Base-by-base conservation (phyloP, 2,888 invertebrate species). In the Philopedon plagiatum region DNA sequence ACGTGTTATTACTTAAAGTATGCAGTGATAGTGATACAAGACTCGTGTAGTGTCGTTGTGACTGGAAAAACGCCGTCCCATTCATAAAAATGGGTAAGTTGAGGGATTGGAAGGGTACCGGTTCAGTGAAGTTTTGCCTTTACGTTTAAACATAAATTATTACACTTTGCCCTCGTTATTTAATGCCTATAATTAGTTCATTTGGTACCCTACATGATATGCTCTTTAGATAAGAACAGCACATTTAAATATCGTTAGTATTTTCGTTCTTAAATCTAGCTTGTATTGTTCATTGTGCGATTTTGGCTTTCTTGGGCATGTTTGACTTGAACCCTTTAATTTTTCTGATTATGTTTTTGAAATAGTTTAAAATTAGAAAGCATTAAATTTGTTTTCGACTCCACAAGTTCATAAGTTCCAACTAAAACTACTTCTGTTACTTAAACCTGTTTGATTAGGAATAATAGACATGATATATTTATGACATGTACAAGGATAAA, bases 1-100 rank as follows among this genome's bases (percentile, higher is more conserved):
- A 72, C 63, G 71, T 68, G 74, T 76, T 76, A 74, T 76, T 75
- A 74, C 72, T 72, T 77, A 75, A 75, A 70, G 76, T 54, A 79
- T 77, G 74, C 74, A 74, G 76, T 71, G 76, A 76, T 75, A 72
- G 62, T 74, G 77, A 68, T 79, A 76, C 61, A 69, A 68, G 64
- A 60, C 58, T 49, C 13, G 7, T 46, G 26, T 46, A 60, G 13
- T 68, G 64, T 61, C 58, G 61, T 54, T 54, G 68, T 73, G 68
- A 57, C 51, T 68, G 54, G 26, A 68, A 69, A 58, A 65, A 61
- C 66, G 66, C 69, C 56, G 66, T 54, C 57, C 68, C 76, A 77
- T 75, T 76, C 77, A 79, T 80, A 77, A 80, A 75, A 78, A 82
- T 81, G 81, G 82, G 82, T 81, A 77, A 81, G 81, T 81, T 75